A percentile compares a stretch with the other conserved stretches of the same genome.
Evolutionary conservation across 2,113 vertebrate genomes (phyloP).

Genomic region (human (Homo sapiens)): GRCh38 chr9:71148501-71149000

Average conservation of each 20-base stretch:
- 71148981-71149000: neutral
- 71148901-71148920: neutral
- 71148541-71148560: neutral
- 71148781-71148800: neutral
- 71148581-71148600: neutral
- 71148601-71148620: neutral
- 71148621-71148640: constrained; percentile 11
- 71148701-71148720: neutral
- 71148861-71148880: neutral
- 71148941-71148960: neutral
- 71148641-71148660: neutral
- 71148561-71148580: neutral
- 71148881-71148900: neutral
- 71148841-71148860: neutral
- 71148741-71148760: neutral
- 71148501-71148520: neutral
- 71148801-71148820: neutral
- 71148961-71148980: neutral
- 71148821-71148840: neutral
- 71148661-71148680: neutral
- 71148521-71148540: neutral
- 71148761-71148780: constrained; percentile 27
- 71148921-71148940: neutral
- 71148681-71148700: neutral
- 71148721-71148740: neutral